phyloP scores from a whole-genome alignment of 2,113 vertebrate genomes.

The Oenanthe oenanthe region DNA sequence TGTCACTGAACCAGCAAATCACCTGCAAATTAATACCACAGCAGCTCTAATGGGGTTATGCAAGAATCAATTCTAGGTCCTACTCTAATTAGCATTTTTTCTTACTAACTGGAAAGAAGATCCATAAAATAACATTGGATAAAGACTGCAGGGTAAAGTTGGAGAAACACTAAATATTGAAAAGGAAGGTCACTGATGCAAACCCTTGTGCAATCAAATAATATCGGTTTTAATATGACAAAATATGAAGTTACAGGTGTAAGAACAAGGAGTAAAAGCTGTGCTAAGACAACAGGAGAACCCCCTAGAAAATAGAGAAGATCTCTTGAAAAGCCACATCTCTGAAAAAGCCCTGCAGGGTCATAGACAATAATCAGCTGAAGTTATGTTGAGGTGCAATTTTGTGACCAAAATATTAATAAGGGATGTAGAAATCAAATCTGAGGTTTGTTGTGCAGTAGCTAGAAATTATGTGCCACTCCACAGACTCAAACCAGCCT shows the following conservation, averaged over 20 bases:
- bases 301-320: not conserved
- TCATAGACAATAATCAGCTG: not conserved
- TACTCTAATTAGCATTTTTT: not conserved
- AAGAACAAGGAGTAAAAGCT: not conserved
- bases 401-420: not conserved
- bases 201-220: not conserved
- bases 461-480: not conserved
- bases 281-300: not conserved
- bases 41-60: not conserved
- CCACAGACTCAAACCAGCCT: not conserved
- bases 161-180: not conserved
- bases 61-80: not conserved
- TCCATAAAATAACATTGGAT: not conserved
- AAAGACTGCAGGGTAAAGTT: not conserved
- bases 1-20: constrained; percentile 24
- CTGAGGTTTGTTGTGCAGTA: not conserved
- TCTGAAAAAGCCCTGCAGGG: not conserved
- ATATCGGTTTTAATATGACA: not conserved
- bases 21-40: constrained; percentile 15
- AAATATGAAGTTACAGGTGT: not conserved
- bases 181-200: not conserved
- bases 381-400: not conserved
- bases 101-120: not conserved
- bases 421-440: not conserved
- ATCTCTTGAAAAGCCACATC: not conserved